Base-by-base conservation (phyloP, 2,888 invertebrate species). In the Palloptera scutellata region DNA sequence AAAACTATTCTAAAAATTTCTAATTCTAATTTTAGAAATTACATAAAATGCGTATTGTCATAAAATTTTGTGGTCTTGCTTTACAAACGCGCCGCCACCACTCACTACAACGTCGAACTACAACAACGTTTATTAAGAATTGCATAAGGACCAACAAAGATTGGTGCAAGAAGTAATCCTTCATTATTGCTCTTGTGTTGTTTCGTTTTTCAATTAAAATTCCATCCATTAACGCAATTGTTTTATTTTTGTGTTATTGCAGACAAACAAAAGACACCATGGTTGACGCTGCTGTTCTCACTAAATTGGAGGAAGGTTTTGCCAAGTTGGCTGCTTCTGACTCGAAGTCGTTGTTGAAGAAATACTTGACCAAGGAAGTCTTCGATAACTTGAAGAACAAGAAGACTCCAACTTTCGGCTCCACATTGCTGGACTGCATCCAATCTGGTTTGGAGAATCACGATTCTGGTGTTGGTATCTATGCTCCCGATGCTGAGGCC, bases 401-500 rank as follows among this genome's bases (percentile, higher is more conserved):
- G 90, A 96, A 96, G 88, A 97, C 97, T 72, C 85, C 85, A 73
- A 91, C 92, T 75, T 95, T 97, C 85, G 96, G 95, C 78, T 96
- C 97, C 71, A 93, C 94, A 70, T 91, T 97, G 72, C 88, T 96
- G 84, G 97, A 97, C 87, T 93, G 94, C 83, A 94, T 97, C 86
- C 97, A 96, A 86, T 97, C 97, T 78, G 98, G 96, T 94, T 88
- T 96, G 83, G 96, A 96, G 87, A 98, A 98, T 86, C 91, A 92
- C 85, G 97, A 98, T 87, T 96, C 96, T 74, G 96, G 97, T 80
- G 94, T 97, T 73, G 97, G 98, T 84, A 94, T 98, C 87, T 98
- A 98, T 85, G 98, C 98, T 68, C 97, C 97, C 70, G 98, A 98
- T 86, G 97, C 97, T 73, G 97, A 98, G 86, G 86, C 97, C 66